Evolutionary conservation across 2,113 vertebrate genomes (phyloP).

Genomic region (Nanorana parkeri): DNA sequence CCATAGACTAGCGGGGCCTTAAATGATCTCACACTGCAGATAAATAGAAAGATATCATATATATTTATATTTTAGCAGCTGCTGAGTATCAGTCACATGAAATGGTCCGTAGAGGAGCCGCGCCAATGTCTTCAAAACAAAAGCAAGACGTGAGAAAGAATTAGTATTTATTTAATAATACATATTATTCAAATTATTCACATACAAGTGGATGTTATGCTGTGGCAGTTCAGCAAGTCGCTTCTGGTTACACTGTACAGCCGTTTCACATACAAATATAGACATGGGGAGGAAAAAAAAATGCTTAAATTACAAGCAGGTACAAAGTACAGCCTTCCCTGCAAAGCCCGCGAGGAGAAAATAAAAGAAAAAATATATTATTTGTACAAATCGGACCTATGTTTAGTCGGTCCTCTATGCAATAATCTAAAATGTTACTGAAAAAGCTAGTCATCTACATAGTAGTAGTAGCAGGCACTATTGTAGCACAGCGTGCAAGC

Average conservation of each 20-base stretch:
- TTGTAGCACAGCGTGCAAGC: neutral
- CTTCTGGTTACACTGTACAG: constrained; percentile 26
- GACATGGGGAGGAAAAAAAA: constrained; percentile 1
- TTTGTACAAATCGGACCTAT: constrained; percentile 13
- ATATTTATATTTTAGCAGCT: no score
- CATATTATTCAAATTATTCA: constrained; percentile 52
- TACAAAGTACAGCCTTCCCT: neutral
- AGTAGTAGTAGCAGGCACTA: neutral
- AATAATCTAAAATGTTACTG: constrained; percentile 1
- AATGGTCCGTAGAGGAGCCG: neutral
- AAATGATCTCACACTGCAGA: no score
- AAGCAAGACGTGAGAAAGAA: constrained; percentile 18
- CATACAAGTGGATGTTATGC: constrained; percentile 24
- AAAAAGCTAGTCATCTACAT: neutral
- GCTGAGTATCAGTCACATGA: no score
- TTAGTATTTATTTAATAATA: constrained; percentile 51
- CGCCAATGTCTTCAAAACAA: neutral
- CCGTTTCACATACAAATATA: constrained; percentile 31
- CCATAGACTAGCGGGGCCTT: no score
- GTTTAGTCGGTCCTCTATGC: neutral
- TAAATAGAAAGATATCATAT: no score
- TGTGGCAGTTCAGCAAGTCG: neutral
- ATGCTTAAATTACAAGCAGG: constrained; percentile 14
- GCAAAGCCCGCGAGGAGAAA: neutral
- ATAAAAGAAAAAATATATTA: constrained; percentile 3